Conservation (phyloP, 2,888 invertebrate genomes). For the Abscondita cerata region DNA sequence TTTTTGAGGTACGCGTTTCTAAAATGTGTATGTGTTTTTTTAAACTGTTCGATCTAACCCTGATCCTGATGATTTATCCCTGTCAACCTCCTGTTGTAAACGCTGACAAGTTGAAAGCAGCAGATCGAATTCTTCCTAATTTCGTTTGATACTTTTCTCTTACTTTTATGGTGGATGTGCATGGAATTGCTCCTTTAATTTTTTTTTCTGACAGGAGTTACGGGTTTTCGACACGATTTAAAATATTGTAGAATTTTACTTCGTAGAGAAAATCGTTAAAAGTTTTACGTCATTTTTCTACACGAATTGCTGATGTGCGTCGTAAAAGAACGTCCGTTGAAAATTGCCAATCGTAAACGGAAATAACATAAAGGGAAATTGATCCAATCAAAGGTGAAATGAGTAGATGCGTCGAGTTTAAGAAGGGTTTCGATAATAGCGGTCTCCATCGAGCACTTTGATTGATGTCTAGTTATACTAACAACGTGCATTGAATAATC, state of each 20-base stretch:
- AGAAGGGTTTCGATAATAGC: constrained; percentile 18
- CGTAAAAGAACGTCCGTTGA: constrained; percentile 4
- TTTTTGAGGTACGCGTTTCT: no score
- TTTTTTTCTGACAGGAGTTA: no score
- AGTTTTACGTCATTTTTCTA: background rate
- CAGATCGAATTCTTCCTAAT: constrained; percentile 6
- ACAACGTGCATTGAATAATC: constrained; percentile 20
- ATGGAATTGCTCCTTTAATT: no score
- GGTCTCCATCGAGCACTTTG: constrained; percentile 20
- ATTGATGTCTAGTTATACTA: constrained; percentile 15
- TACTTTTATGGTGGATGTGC: no score
- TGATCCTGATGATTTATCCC: constrained; percentile 12
- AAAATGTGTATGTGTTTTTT: no score
- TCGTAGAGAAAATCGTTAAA: background rate
- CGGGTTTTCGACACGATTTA: no score
- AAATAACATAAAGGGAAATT: constrained; percentile 20
- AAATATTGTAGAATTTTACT: no score
- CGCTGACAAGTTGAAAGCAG: constrained; percentile 14
- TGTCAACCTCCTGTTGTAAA: constrained; percentile 7
- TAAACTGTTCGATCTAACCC: background rate
- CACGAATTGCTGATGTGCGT: background rate
- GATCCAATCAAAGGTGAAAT: constrained; percentile 21
- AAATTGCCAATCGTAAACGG: constrained; percentile 11
- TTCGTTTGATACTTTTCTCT: no score
- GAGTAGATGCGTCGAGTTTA: constrained; percentile 12